These are phyloP conservation scores for Cryptophagus acutangulus DNA, from an alignment of 2,888 invertebrate genomes.

Conservation along the genomic window DNA sequence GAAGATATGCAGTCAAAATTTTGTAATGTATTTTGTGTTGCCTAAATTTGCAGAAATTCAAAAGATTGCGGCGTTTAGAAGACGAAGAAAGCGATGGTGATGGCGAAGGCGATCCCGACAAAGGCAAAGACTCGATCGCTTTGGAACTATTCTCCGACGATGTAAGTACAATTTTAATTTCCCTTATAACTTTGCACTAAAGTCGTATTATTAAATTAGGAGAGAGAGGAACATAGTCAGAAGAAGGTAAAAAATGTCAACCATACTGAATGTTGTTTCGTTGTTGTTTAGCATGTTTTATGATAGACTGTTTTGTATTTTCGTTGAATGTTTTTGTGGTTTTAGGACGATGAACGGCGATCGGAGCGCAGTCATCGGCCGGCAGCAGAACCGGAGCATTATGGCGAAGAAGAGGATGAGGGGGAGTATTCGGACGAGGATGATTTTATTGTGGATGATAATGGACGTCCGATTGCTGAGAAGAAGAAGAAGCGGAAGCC, in stretches of 20 bases:
- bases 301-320: background rate
- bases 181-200: too few relatives aligned
- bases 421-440: slow-evolving; percentile 83
- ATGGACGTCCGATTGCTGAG: slow-evolving; percentile 81
- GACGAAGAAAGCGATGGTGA: slow-evolving; percentile 91
- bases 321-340: background rate
- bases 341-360: slow-evolving; percentile 71
- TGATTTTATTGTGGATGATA: slow-evolving; percentile 97
- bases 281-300: background rate
- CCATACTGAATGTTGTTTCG: too few relatives aligned
- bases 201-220: slow-evolving; percentile 30
- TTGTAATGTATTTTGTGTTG: slow-evolving; percentile 13
- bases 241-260: slow-evolving; percentile 26
- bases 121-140: slow-evolving; percentile 77
- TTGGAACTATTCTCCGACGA: slow-evolving; percentile 87
- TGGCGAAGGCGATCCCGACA: slow-evolving; percentile 74
- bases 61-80: slow-evolving; percentile 74
- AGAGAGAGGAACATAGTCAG: slow-evolving; percentile 35
- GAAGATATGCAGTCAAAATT: slow-evolving; percentile 4
- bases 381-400: slow-evolving; percentile 58
- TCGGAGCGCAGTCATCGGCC: slow-evolving; percentile 66
- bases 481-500: slow-evolving; percentile 74
- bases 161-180: slow-evolving; percentile 56
- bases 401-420: slow-evolving; percentile 73
- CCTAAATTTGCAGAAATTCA: slow-evolving; percentile 78